phyloP scores from a whole-genome alignment of 2,797 vertebrate genomes.

The Clarias pachynema region DNA sequence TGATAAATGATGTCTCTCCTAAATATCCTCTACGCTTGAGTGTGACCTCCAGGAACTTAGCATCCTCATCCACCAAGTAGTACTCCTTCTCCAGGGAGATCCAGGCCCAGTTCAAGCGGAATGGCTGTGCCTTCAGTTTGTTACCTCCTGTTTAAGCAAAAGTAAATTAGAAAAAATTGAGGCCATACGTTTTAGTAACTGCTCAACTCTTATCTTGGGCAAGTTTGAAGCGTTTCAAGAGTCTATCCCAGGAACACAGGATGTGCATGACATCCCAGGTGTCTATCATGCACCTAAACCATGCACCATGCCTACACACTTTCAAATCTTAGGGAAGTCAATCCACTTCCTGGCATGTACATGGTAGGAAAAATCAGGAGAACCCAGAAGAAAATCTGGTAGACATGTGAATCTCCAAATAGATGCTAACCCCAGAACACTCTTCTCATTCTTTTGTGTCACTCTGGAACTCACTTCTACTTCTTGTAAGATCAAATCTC shows the following conservation, averaged over 20 bases:
- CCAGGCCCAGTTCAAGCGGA: conserved; percentile 88
- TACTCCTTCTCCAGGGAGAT: conserved; percentile 85
- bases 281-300: not conserved
- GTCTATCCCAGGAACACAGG: not conserved
- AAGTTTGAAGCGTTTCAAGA: not conserved
- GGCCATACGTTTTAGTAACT: not conserved
- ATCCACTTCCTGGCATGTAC: not conserved
- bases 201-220: not conserved
- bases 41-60: conserved; percentile 80
- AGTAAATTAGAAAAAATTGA: conserved; percentile 8
- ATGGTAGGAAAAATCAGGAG: not conserved
- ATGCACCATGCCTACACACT: not conserved
- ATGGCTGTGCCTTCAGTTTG: conserved; percentile 80
- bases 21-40: conserved; percentile 82
- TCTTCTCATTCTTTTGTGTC: not conserved
- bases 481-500: not conserved
- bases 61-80: conserved; percentile 82
- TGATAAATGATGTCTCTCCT: conserved; percentile 84
- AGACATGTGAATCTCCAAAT: not conserved
- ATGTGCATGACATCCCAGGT: not conserved
- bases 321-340: not conserved
- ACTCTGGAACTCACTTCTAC: not conserved
- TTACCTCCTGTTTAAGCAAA: conserved; percentile 76
- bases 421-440: not conserved
- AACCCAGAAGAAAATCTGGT: not conserved